These are phyloP conservation scores for Machimus atricapillus DNA, from an alignment of 2,888 invertebrate species.

Conservation along the genomic window DNA sequence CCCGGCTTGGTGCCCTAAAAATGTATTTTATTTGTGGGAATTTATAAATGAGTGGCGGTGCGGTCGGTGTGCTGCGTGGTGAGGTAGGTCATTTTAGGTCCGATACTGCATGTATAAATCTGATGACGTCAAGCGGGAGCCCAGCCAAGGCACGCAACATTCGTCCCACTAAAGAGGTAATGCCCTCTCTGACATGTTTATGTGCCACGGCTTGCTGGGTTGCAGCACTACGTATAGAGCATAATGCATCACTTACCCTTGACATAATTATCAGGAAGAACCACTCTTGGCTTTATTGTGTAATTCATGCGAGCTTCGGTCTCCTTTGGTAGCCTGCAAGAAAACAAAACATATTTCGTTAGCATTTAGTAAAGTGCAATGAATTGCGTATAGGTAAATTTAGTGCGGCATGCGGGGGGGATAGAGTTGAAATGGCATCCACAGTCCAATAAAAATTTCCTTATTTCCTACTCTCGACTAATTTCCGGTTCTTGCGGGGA, in stretches of 20 bases:
- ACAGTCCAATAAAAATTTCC: background rate
- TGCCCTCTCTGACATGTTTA: constrained; percentile 41
- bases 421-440: background rate
- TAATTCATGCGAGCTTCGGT: constrained; percentile 67
- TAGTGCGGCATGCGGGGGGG: background rate
- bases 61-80: constrained; percentile 8
- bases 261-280: constrained; percentile 76
- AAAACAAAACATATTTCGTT: constrained; percentile 19
- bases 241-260: constrained; percentile 67
- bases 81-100: constrained; percentile 41
- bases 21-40: constrained; percentile 1
- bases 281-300: constrained; percentile 72
- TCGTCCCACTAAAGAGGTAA: constrained; percentile 48
- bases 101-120: constrained; percentile 42
- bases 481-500: background rate
- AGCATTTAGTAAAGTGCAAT: background rate
- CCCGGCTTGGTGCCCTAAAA: background rate
- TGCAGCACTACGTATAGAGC: background rate
- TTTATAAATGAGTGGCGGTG: background rate
- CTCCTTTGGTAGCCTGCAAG: constrained; percentile 60
- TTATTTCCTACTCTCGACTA: background rate
- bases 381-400: background rate
- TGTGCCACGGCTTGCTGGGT: background rate
- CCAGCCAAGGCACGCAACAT: constrained; percentile 48
- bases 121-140: constrained; percentile 44